phyloP scores from a whole-genome alignment of 53 echinoderm and acorn worm genomes.

The Luidia sarsii region DNA sequence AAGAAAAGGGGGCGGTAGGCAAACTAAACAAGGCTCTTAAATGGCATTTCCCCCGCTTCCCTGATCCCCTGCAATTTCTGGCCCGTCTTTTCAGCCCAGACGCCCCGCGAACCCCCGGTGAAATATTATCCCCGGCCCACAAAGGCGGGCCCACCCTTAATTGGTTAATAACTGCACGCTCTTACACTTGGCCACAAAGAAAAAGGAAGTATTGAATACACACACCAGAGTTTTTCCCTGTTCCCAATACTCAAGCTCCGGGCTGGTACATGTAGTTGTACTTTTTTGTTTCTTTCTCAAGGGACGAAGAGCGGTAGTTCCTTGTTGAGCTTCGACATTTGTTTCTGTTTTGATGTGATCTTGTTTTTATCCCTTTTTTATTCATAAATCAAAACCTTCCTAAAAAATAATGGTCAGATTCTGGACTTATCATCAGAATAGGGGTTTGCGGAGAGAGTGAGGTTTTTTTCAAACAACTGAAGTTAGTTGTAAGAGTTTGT shows the following conservation, averaged over 20 bases:
- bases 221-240: background rate
- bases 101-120: no score
- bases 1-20: no score
- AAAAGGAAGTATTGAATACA: conserved; percentile 42
- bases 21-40: no score
- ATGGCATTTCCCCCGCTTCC: no score
- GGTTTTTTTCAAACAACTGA: background rate
- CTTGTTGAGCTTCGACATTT: no score
- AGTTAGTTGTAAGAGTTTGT: no score
- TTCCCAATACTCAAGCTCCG: background rate
- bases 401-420: background rate
- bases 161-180: conserved; percentile 23
- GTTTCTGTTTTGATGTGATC: conserved; percentile 5
- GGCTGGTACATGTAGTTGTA: conserved; percentile 10
- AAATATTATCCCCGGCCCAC: background rate
- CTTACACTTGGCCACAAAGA: conserved; percentile 7
- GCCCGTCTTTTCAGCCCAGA: no score
- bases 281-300: conserved; percentile 6
- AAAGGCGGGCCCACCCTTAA: conserved; percentile 15
- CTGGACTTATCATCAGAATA: background rate
- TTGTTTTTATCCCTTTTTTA: background rate
- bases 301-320: no score
- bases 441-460: background rate
- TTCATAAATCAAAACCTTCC: background rate
- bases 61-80: no score